A percentile compares a stretch with the other conserved stretches of the same genome.
Evolutionary conservation across 2,888 invertebrate species (phyloP).

Genomic region (Apeira syringaria): DNA sequence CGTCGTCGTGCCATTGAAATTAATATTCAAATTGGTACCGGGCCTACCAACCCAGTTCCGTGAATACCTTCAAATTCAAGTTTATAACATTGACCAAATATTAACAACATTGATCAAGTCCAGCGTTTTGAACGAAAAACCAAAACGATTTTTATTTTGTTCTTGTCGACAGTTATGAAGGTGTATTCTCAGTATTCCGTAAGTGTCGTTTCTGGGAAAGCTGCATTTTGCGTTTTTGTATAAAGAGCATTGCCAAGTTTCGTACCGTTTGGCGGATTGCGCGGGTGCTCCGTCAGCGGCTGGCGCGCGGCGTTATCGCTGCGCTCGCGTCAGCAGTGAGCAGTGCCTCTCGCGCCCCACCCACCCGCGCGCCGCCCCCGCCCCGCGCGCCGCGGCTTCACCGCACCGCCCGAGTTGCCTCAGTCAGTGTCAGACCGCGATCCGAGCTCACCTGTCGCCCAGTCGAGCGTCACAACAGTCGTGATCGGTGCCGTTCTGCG

Average conservation of each 20-base stretch:
- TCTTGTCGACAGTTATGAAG: conserved; percentile 24
- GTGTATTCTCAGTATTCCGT: conserved; percentile 34
- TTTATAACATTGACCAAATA: background rate
- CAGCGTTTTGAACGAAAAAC: background rate
- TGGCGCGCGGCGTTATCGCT: conserved; percentile 31
- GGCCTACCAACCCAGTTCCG: background rate
- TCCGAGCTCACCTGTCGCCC: conserved; percentile 58
- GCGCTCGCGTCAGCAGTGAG: conserved; percentile 26
- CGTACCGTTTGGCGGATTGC: conserved; percentile 37
- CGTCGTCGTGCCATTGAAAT: conserved; percentile 7
- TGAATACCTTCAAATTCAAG: background rate
- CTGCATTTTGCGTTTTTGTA: conserved; percentile 46
- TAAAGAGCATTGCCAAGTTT: conserved; percentile 56
- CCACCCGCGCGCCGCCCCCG: background rate
- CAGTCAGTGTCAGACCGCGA: conserved; percentile 68
- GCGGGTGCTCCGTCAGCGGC: conserved; percentile 39
- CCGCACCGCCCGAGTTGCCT: conserved; percentile 23
- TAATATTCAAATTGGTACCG: background rate
- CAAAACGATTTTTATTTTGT: conserved; percentile 7
- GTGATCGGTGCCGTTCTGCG: conserved; percentile 54
- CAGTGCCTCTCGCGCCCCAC: conserved; percentile 13
- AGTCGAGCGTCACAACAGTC: conserved; percentile 44
- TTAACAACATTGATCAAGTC: too few relatives aligned
- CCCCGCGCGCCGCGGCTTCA: conserved; percentile 31
- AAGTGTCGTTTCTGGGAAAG: conserved; percentile 44